These are phyloP conservation scores for Chymomyza amoena DNA, from an alignment of 2,888 invertebrate genomes.

Conservation along the genomic window DNA sequence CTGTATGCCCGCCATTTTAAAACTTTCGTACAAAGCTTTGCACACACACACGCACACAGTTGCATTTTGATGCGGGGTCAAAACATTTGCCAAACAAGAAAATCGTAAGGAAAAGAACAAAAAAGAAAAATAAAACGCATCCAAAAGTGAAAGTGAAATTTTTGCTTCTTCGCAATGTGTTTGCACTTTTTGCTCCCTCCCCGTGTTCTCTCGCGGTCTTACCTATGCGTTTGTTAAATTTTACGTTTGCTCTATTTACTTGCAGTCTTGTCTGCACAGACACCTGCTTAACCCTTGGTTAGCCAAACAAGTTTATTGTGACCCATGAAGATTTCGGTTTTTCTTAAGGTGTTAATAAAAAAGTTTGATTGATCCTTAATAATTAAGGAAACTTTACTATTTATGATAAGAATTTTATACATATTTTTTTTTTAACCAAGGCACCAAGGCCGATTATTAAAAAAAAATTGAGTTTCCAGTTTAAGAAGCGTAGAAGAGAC, in stretches of 20 bases:
- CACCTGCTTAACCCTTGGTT: conserved; percentile 39
- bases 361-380: too few species aligned
- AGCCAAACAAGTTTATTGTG: neutral
- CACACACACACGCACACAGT: conserved; percentile 6
- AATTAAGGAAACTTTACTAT: too few species aligned
- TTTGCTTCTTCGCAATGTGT: conserved; percentile 27
- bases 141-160: conserved; percentile 48
- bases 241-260: conserved; percentile 38
- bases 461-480: too few species aligned
- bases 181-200: neutral
- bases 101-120: conserved; percentile 27
- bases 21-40: conserved; percentile 58
- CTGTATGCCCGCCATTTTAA: conserved; percentile 58
- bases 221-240: conserved; percentile 11
- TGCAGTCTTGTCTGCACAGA: conserved; percentile 15
- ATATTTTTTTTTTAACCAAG: too few species aligned
- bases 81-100: neutral
- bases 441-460: too few species aligned
- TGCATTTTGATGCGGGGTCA: neutral
- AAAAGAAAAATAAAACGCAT: conserved; percentile 18
- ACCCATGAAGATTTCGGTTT: neutral
- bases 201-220: conserved; percentile 13
- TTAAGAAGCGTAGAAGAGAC: too few species aligned
- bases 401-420: too few species aligned
- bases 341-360: too few species aligned